A percentile compares a stretch with the other conserved stretches of the same genome.
phyloP scores from a whole-genome alignment of 2,797 vertebrate species.

The Acridotheres tristis region DNA sequence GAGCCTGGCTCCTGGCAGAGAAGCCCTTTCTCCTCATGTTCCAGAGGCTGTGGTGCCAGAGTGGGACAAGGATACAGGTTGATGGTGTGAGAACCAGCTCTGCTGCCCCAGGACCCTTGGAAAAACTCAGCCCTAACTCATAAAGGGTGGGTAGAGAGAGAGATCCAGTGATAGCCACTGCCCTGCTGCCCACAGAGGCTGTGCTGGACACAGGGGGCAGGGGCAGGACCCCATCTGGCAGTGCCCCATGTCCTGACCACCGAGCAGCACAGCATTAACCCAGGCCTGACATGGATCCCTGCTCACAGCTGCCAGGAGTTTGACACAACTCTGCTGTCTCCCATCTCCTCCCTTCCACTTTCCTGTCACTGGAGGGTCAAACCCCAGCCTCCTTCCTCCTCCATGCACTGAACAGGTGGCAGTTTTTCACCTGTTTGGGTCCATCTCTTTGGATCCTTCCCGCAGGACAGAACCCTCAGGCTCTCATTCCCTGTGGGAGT shows the following conservation, averaged over 20 bases:
- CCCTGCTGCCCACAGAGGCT: background rate
- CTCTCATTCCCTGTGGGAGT: background rate
- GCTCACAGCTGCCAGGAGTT: background rate
- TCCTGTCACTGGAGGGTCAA: background rate
- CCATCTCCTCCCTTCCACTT: background rate
- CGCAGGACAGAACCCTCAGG: rapidly evolving
- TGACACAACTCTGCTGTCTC: background rate
- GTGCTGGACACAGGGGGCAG: background rate
- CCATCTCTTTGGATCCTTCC: background rate
- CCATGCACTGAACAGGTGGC: background rate
- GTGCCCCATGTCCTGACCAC: background rate
- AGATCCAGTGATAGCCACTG: background rate
- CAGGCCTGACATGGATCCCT: background rate
- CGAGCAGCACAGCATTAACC: background rate
- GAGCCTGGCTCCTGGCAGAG: background rate
- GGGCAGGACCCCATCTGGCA: background rate
- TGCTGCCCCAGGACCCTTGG: background rate
- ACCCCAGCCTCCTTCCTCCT: background rate
- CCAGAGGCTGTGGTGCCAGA: rapidly evolving
- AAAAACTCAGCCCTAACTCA: background rate
- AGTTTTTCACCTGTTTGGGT: background rate
- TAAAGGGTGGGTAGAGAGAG: background rate
- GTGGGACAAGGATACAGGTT: background rate
- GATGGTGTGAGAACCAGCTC: background rate
- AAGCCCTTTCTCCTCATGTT: background rate